These are phyloP conservation scores for Chaenocephalus aceratus DNA, from an alignment of 2,113 vertebrate genomes.

Conservation along the genomic window DNA sequence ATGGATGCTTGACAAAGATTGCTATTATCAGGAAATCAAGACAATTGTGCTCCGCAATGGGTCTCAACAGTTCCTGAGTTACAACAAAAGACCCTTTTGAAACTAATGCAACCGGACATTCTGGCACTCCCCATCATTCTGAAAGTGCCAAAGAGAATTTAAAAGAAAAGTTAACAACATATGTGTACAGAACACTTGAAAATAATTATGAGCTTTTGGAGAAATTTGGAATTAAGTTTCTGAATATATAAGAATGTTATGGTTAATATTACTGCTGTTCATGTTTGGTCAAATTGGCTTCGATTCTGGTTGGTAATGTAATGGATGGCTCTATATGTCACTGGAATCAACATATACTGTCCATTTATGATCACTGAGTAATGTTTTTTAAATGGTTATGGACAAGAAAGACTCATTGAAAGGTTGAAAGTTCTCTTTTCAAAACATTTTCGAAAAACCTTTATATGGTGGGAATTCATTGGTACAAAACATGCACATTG, in stretches of 20 bases:
- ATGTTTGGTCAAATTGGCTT: not conserved
- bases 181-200: not conserved
- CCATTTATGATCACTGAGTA: too few species aligned
- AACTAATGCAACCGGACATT: not conserved
- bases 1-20: not conserved
- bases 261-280: not conserved
- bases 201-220: not conserved
- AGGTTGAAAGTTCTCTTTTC: not conserved
- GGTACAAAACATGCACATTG: not conserved
- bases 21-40: not conserved
- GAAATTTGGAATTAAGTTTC: not conserved
- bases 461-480: not conserved
- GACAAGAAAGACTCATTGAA: not conserved
- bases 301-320: not conserved
- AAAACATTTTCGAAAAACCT: too few species aligned
- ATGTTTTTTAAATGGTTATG: too few species aligned
- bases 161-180: not conserved
- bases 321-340: not conserved
- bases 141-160: not conserved
- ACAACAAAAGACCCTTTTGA: not conserved
- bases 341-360: too few species aligned
- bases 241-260: not conserved
- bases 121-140: not conserved
- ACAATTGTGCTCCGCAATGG: not conserved
- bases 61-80: slow-evolving; percentile 8